Evolutionary conservation across 2,113 vertebrate species (phyloP), one percentile per base, ranked within the genome.

Genomic region (Ancistrus triradiatus): DNA sequence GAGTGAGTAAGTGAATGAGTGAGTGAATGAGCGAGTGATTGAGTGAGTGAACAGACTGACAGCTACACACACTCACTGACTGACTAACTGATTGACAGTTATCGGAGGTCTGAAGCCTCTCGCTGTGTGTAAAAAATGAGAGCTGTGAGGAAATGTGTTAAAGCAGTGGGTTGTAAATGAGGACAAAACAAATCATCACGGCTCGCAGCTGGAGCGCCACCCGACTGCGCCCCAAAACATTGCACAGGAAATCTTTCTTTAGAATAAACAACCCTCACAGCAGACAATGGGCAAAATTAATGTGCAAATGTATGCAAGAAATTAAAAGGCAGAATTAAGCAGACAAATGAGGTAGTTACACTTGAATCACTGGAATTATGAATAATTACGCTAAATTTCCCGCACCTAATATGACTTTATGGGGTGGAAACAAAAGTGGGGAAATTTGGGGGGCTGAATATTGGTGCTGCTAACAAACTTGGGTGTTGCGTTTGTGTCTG

Each of bases 241-340:
- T 91, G 90, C 91, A 91, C 87, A 91, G 92, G 86, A 93, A 87
- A 75, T 71, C 64, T 75, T 66, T 59, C 66, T 71, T 71, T 64
- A 75, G 65, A 75, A 75, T 68, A 75, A 90, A 91, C 85, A 89
- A 90, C 91, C 86, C 90, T 83, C 91, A 88, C 90, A 81, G 84
- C 92, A 90, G 90, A 92, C 92, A 91, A 93, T 87, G 85, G 90
- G 87, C 91, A 89, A 90, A 95, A 97, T 98, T 95, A 95, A 94
- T 95, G 95, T 98, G 95, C 93, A 98, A 97, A 98, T 98, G 85
- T 95, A 98, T 98, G 94, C 94, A 93, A 93, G 91, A 90, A 93
- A 93, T 90, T 92, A 83, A 85, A 85, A 82, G 78, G 70, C 61
- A 64, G 81, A 88, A 86, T 85, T 80, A 85, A 81, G 63, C 80